These are phyloP conservation scores for Chouioia cunea DNA, from an alignment of 2,888 invertebrate genomes.

Conservation along the genomic window DNA sequence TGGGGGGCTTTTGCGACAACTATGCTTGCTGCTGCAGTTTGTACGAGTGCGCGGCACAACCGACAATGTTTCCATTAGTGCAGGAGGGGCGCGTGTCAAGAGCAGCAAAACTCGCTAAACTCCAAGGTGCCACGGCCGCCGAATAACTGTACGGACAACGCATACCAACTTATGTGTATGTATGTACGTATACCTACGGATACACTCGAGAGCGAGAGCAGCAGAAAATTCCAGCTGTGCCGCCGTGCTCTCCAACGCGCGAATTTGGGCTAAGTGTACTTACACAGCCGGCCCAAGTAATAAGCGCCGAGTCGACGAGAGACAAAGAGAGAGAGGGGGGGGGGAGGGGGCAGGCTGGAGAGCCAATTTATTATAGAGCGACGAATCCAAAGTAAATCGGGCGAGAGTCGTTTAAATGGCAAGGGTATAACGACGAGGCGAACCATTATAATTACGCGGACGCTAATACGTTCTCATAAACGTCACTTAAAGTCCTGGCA, in stretches of 20 bases:
- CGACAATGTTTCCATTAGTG: constrained; percentile 24
- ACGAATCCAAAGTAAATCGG: constrained; percentile 19
- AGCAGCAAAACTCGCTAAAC: constrained; percentile 12
- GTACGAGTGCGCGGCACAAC: constrained; percentile 4
- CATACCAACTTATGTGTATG: no score
- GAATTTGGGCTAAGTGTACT: neutral
- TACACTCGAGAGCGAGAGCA: neutral
- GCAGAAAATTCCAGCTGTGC: neutral
- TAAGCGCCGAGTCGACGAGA: neutral
- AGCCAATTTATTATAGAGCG: neutral
- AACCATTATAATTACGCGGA: constrained; percentile 55
- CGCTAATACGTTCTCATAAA: constrained; percentile 57
- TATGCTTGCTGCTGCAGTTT: constrained; percentile 17
- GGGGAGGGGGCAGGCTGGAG: no score
- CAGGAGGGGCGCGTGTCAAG: neutral
- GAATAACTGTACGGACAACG: constrained; percentile 4
- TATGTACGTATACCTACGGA: no score
- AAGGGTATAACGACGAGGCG: constrained; percentile 49
- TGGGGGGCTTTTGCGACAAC: neutral
- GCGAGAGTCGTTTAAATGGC: constrained; percentile 5
- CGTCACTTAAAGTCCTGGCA: constrained; percentile 52
- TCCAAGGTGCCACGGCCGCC: neutral
- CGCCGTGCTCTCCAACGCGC: neutral
- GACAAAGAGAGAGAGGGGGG: no score
- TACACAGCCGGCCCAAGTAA: neutral